These are phyloP conservation scores for Leucozona laternaria DNA, from an alignment of 2,888 invertebrate genomes.

Conservation along the genomic window DNA sequence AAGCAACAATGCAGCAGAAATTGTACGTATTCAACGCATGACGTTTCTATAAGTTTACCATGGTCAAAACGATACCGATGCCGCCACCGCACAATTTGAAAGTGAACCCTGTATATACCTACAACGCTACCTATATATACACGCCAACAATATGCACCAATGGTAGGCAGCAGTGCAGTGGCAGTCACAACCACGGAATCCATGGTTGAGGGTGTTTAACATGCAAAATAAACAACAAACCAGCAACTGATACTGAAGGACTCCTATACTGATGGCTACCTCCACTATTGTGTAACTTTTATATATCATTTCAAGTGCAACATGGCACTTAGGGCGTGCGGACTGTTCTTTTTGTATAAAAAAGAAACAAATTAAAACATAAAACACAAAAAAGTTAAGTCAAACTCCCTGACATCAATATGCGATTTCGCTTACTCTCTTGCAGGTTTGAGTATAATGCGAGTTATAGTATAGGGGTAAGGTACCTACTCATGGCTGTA, in stretches of 20 bases:
- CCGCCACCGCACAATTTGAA: constrained; percentile 56
- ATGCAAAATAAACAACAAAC: constrained; percentile 41
- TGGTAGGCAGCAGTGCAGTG: neutral
- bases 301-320: constrained; percentile 59
- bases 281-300: constrained; percentile 39
- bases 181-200: constrained; percentile 40
- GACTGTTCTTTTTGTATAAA: constrained; percentile 1
- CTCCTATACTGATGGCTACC: constrained; percentile 36
- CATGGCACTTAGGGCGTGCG: constrained; percentile 33
- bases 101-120: constrained; percentile 39
- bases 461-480: too few relatives aligned
- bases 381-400: constrained; percentile 35
- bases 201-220: constrained; percentile 60
- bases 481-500: constrained; percentile 19
- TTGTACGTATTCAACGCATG: constrained; percentile 21
- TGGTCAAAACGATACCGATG: constrained; percentile 45
- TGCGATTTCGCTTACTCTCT: constrained; percentile 68
- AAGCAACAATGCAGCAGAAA: constrained; percentile 1
- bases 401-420: constrained; percentile 71
- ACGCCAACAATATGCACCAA: neutral
- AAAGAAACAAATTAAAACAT: constrained; percentile 21
- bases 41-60: constrained; percentile 38
- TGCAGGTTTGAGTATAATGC: constrained; percentile 24
- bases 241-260: constrained; percentile 36
- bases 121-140: neutral